Conservation (phyloP, 2,888 invertebrate species). For the Lithophane socia region DNA sequence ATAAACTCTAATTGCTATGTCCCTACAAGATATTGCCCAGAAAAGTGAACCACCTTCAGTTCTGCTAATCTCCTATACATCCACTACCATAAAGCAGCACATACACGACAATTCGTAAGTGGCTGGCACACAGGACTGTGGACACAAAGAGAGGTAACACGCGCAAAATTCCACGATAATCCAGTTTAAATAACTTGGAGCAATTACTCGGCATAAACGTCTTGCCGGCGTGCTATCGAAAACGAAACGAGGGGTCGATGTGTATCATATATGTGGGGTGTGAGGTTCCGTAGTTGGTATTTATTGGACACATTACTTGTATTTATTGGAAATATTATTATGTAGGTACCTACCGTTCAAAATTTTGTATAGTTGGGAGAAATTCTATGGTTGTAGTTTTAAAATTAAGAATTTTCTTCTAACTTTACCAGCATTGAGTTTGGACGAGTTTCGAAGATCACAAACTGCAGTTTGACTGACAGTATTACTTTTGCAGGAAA, state of each 20-base stretch:
- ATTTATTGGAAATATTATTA: too few relatives aligned
- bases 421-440: not conserved
- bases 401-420: not conserved
- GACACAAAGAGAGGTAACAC: slow-evolving; percentile 45
- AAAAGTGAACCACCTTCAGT: not conserved
- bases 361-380: not conserved
- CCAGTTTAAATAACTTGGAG: slow-evolving; percentile 72
- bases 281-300: slow-evolving; percentile 51
- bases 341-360: not conserved
- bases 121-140: slow-evolving; percentile 15
- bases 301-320: not conserved
- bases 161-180: slow-evolving; percentile 61
- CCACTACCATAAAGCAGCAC: slow-evolving; percentile 11
- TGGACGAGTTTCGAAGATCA: not conserved
- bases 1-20: not conserved
- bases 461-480: not conserved
- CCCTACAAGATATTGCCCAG: not conserved
- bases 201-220: slow-evolving; percentile 78
- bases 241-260: slow-evolving; percentile 62
- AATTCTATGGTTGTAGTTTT: not conserved
- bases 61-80: slow-evolving; percentile 2
- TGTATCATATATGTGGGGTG: not conserved
- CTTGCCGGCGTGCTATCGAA: slow-evolving; percentile 71
- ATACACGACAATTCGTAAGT: slow-evolving; percentile 26
- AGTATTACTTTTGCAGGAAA: not conserved